A percentile compares a stretch with the other conserved stretches of the same genome.
Evolutionary conservation across 2,113 vertebrate species (phyloP).

Genomic region (Coracopsis vasa): DNA sequence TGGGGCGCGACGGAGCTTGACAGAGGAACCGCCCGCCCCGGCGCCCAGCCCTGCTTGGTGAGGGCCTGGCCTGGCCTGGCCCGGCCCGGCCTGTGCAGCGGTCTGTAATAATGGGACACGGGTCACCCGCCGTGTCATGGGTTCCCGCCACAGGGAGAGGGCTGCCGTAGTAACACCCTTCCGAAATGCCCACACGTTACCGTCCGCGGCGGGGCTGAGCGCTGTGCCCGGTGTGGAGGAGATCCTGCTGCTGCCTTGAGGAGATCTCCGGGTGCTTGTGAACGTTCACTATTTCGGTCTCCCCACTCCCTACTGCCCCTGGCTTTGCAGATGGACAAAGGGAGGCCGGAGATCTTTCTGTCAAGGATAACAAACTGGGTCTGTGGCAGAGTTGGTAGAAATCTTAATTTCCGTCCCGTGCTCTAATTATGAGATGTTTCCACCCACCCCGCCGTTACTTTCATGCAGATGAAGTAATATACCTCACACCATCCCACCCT

Average conservation of each 20-base stretch:
- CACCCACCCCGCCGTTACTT: conserved; percentile 36
- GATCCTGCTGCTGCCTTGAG: background rate
- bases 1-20: background rate
- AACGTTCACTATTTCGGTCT: background rate
- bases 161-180: background rate
- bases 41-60: background rate
- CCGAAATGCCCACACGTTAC: background rate
- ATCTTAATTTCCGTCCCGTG: conserved; percentile 5
- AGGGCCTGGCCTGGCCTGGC: background rate
- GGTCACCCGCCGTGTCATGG: fast-evolving
- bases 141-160: background rate
- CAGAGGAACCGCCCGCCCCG: background rate
- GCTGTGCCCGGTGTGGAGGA: background rate
- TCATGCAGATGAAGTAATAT: conserved; percentile 16
- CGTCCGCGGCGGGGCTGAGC: background rate
- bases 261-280: background rate
- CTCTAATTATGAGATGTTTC: conserved; percentile 1
- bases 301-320: background rate
- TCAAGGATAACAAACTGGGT: background rate
- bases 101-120: fast-evolving
- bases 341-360: background rate
- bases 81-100: background rate
- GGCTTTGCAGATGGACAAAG: background rate
- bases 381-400: background rate
- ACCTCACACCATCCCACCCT: conserved; percentile 45